Percentiles rank a stretch among this genome's conserved stretches.
Conservation (phyloP, 2,113 vertebrate species). For the Pseudopipra pipra region DNA sequence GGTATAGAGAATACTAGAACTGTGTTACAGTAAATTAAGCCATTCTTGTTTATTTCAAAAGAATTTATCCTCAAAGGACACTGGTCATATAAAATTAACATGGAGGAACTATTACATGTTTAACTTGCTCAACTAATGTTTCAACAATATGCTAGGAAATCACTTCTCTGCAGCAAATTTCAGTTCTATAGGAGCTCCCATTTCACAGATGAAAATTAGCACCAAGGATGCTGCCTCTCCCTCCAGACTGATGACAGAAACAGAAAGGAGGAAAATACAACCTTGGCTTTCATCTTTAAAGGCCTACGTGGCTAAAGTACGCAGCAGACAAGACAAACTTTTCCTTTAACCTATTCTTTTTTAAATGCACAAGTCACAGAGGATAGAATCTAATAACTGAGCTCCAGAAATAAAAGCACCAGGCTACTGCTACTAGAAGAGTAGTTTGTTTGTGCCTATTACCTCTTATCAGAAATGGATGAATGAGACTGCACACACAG, state of each 20-base stretch:
- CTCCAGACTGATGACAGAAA: not conserved
- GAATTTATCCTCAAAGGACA: not conserved
- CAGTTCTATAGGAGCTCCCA: not conserved
- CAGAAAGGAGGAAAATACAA: not conserved
- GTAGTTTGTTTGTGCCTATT: not conserved
- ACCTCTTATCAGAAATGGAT: not conserved
- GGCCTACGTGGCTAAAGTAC: not conserved
- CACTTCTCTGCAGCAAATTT: not conserved
- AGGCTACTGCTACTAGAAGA: not conserved
- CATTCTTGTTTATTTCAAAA: not conserved
- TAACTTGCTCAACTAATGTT: not conserved
- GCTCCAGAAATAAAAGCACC: not conserved
- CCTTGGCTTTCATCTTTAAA: not conserved
- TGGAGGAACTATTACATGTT: not conserved
- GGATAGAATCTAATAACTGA: not conserved
- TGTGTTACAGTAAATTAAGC: not conserved
- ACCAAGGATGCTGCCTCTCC: not conserved
- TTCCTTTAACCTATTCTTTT: not conserved
- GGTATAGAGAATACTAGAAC: not conserved
- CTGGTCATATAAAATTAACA: not conserved
- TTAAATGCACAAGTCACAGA: not conserved
- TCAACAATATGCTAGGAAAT: not conserved
- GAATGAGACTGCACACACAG: no score
- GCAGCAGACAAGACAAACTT: not conserved
- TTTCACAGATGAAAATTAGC: not conserved